These are phyloP conservation scores for Scomber japonicus DNA, from an alignment of 2,113 vertebrate species.

Conservation along the genomic window DNA sequence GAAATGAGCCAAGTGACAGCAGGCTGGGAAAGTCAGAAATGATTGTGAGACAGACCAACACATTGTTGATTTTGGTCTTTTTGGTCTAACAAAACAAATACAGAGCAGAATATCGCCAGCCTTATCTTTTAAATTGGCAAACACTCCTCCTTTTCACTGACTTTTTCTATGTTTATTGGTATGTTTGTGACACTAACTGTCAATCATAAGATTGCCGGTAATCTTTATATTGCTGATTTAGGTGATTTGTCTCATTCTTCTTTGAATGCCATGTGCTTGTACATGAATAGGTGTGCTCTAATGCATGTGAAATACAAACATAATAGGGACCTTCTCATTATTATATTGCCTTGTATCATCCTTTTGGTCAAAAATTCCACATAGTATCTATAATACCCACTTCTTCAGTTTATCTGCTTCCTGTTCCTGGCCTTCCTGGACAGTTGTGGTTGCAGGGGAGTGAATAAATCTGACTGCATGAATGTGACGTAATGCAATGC, in stretches of 20 bases:
- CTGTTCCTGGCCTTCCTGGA: no score
- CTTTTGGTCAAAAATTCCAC: not conserved
- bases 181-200: not conserved
- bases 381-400: no score
- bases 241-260: not conserved
- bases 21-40: no score
- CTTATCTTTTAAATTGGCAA: no score
- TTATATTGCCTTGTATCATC: not conserved
- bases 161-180: not conserved
- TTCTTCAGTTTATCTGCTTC: no score
- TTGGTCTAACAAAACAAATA: no score
- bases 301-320: not conserved
- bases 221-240: not conserved
- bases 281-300: not conserved
- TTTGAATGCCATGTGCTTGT: not conserved
- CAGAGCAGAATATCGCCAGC: no score
- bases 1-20: no score
- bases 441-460: not conserved
- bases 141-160: no score
- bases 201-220: not conserved
- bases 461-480: constrained; percentile 17
- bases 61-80: no score
- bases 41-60: no score
- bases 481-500: constrained; percentile 17
- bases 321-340: not conserved